Conservation (phyloP, 2,797 vertebrate species). For the Sorex maritimensis region DNA sequence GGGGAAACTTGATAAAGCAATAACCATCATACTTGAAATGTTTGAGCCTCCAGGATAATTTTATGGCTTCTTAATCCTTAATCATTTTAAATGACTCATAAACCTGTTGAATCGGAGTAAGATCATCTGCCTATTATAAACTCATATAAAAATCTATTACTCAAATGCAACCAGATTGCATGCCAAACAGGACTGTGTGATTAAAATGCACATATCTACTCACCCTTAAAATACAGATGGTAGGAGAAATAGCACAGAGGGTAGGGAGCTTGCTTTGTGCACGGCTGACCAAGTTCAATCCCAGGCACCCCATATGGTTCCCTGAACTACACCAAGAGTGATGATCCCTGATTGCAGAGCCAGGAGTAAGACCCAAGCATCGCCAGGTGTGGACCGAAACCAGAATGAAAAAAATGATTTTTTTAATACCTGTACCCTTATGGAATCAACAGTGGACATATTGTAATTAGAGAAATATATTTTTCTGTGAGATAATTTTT, state of each 20-base stretch:
- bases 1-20: slow-evolving; percentile 35
- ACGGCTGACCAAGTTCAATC: no score
- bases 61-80: slow-evolving; percentile 76
- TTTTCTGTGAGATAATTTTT: not conserved
- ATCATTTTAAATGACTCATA: slow-evolving; percentile 77
- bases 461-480: slow-evolving; percentile 3
- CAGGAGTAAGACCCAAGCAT: no score
- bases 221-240: not conserved
- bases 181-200: slow-evolving; percentile 8
- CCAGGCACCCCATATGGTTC: no score
- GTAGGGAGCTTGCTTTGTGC: no score
- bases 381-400: no score
- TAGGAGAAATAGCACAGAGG: no score
- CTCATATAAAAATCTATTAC: slow-evolving; percentile 60
- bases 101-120: slow-evolving; percentile 71
- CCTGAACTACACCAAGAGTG: no score
- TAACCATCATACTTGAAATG: slow-evolving; percentile 63
- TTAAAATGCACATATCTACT: slow-evolving; percentile 3
- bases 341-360: no score
- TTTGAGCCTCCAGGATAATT: slow-evolving; percentile 70
- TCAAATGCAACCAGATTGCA: slow-evolving; percentile 15
- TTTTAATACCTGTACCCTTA: not conserved
- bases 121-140: slow-evolving; percentile 39
- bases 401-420: no score
- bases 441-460: not conserved